Conservation (phyloP, 37 sponge, comb jelly and placozoan genomes). For the Sycon ciliatum region DNA sequence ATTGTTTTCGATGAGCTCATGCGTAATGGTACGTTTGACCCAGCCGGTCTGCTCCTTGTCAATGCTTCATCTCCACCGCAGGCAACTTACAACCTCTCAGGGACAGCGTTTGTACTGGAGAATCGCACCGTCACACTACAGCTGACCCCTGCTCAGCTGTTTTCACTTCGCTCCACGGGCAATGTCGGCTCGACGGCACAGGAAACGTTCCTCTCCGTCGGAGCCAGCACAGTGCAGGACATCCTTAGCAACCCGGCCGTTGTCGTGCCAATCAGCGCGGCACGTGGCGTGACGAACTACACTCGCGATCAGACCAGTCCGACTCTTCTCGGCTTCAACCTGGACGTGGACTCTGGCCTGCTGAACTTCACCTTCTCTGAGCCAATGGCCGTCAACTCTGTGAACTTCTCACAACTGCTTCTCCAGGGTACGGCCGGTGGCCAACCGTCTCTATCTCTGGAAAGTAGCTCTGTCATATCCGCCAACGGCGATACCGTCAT, state of each 20-base stretch:
- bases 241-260: slow-evolving; percentile 52
- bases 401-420: slow-evolving; percentile 38
- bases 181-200: neutral
- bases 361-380: slow-evolving; percentile 65
- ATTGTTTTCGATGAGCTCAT: slow-evolving; percentile 64
- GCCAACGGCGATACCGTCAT: slow-evolving; percentile 20
- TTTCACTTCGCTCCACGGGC: neutral
- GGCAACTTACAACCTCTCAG: neutral
- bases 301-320: slow-evolving; percentile 44
- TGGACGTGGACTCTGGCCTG: slow-evolving; percentile 74
- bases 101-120: neutral
- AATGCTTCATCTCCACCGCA: neutral
- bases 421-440: slow-evolving; percentile 12
- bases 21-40: slow-evolving; percentile 43
- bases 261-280: slow-evolving; percentile 15
- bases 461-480: neutral
- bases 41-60: slow-evolving; percentile 1
- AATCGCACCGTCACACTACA: neutral
- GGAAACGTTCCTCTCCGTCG: neutral
- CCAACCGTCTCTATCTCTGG: slow-evolving; percentile 17
- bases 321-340: slow-evolving; percentile 39
- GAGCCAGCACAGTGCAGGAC: slow-evolving; percentile 50
- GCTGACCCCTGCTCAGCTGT: neutral
- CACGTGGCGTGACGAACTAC: slow-evolving; percentile 31
- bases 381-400: slow-evolving; percentile 47